Evolutionary conservation across 2,113 vertebrate species (phyloP), one percentile per base, ranked within the genome.

Genomic region (Thinocorus orbignyianus): DNA sequence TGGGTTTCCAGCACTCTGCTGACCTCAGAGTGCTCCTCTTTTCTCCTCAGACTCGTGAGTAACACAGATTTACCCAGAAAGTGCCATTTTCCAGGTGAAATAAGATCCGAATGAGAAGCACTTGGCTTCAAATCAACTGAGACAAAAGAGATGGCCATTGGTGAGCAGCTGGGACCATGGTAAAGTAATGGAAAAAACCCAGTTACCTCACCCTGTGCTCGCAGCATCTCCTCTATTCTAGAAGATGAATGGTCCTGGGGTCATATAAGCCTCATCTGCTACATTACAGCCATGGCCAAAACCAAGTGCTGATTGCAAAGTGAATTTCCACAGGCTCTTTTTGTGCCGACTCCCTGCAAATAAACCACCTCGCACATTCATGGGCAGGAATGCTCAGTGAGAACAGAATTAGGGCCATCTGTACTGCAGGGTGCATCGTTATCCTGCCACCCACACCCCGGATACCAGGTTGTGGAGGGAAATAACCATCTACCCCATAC

Each of bases 241-340:
- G 61, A 72, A 41, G 88, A 95, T 58, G 62, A 24, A 92, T 89
- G 54, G 73, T 89, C 73, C 52, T 69, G 65, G 61, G 88, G 83
- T 92, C 92, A 78, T 2, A 44, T 31, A 35, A 92, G 17, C 86
- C 88, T 95, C 90, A 86, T 86, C 86, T 95, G 88, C 83, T 78
- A 1, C 6, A 3, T 69, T 48, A 93, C 57, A 92, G n/a, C 81
- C 79, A 82, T 35, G 33, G 90, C 74, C 83, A 82, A 91, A 91
- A 91, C 1, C 66, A 72, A 94, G 57, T 18, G 44, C 81, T 70
- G 66, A 92, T 52, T 89, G 77, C 86, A 79, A 80, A 96, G 57
- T 92, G 79, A 76, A 96, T 96, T 96, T 95, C 52, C 95, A 89
- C 61, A 79, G 57, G 52, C 73, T 92, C 17, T 15, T 79, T 65